Evolutionary conservation across 2,888 invertebrate genomes (phyloP), one percentile per base, ranked within the genome.

Genomic region (Nasonovia ribisnigri): DNA sequence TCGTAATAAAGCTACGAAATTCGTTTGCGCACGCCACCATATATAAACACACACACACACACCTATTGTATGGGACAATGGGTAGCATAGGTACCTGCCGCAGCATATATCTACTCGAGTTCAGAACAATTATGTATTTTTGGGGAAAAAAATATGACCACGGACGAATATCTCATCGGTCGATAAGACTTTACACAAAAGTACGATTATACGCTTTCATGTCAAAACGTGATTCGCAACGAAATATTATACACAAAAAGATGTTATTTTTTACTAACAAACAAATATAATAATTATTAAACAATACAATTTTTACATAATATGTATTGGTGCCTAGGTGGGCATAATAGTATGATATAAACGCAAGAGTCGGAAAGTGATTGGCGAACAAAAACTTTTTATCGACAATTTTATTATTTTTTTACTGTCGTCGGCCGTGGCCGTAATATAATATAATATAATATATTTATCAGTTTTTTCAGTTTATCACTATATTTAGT

Each of bases 1-100:
- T 46, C 86, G 86, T 86, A 86, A 86, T 46, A 43, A 29, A 29
- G 46, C 77, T 20, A 86, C 46, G 86, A 43, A 86, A 86, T 86
- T 86, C 86, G 46, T 43, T 46, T n/a, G 86, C 29, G 86, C 29
- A 43, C 46, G 29, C 46, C 16, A 46, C 46, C 29, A 6, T 86
- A 43, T n/a, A 77, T 77, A 77, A 77, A 20, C 77, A 36, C 8
- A 24, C 36, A 20, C 77, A 36, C 8, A 24, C 36, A 77, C 77
- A 77, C 77, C 36, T 24, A 77, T 77, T 77, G 36, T 36, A 77
- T 8, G 20, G 77, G 36, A 77, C 77, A 77, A 77, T 36, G 36
- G 36, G 77, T 77, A 77, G 77, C 77, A 26, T 57, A 20, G 8
- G 36, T 77, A 77, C 8, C 8, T 36, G 8, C 36, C 36, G 36